These are phyloP conservation scores for Aleiodes alternator DNA, from an alignment of 2,888 invertebrate genomes.

Conservation along the genomic window DNA sequence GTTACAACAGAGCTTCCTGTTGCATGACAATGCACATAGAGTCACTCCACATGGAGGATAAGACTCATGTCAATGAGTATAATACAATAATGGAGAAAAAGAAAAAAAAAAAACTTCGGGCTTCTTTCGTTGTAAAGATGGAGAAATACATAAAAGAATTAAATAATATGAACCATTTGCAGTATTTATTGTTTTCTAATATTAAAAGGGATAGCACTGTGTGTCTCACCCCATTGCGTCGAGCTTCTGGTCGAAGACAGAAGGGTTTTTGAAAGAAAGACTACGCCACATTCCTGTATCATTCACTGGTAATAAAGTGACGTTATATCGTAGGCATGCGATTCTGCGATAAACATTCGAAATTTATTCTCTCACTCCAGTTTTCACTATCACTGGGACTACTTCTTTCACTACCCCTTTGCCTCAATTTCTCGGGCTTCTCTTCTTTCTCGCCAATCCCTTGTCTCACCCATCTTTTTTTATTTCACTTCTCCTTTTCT, in stretches of 20 bases:
- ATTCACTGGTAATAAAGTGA: constrained; percentile 70
- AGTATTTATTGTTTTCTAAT: neutral
- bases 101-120: too few species aligned
- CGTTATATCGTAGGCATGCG: constrained; percentile 70
- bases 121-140: neutral
- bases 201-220: neutral
- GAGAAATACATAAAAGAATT: neutral
- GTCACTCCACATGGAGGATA: too few species aligned
- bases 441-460: too few species aligned
- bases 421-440: neutral
- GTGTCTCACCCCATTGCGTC: neutral
- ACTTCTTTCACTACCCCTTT: neutral
- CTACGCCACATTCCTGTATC: constrained; percentile 53
- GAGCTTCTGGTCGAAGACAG: neutral
- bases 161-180: neutral
- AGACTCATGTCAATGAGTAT: constrained; percentile 23
- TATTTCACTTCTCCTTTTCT: too few species aligned
- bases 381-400: constrained; percentile 44
- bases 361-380: constrained; percentile 66
- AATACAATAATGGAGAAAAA: constrained; percentile 24
- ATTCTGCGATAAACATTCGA: constrained; percentile 72
- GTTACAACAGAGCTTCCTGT: constrained; percentile 64
- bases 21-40: constrained; percentile 50
- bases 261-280: constrained; percentile 19
- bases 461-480: too few species aligned